phyloP scores from a whole-genome alignment of 2,888 invertebrate genomes.

The Erebia aethiops region DNA sequence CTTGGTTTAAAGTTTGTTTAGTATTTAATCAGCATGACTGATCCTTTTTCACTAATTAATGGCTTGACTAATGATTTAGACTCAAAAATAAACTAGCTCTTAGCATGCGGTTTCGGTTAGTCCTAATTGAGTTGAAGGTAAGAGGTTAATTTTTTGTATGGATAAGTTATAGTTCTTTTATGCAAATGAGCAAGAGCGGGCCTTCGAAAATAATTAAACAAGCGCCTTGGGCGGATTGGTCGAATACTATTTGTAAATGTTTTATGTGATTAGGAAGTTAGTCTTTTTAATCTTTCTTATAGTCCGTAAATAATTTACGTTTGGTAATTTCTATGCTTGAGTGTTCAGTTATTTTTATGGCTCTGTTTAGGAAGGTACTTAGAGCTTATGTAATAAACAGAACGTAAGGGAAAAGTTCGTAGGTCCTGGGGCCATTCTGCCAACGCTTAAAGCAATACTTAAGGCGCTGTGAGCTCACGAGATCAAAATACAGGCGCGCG shows the following conservation, averaged over 20 bases:
- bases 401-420: no score
- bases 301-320: slow-evolving; percentile 46
- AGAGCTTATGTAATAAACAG: no score
- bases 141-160: slow-evolving; percentile 75
- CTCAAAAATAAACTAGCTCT: slow-evolving; percentile 64
- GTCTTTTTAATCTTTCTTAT: slow-evolving; percentile 48
- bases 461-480: no score
- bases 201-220: slow-evolving; percentile 77
- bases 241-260: slow-evolving; percentile 65
- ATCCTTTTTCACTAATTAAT: slow-evolving; percentile 23
- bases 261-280: slow-evolving; percentile 73
- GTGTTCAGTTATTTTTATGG: neutral
- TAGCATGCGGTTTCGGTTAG: slow-evolving; percentile 71
- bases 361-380: neutral
- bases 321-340: slow-evolving; percentile 40
- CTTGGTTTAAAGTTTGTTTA: neutral
- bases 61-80: slow-evolving; percentile 57
- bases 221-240: slow-evolving; percentile 63
- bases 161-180: slow-evolving; percentile 79
- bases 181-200: slow-evolving; percentile 70
- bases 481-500: no score
- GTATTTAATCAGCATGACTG: slow-evolving; percentile 13
- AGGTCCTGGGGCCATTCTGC: no score
- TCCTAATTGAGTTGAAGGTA: slow-evolving; percentile 74
- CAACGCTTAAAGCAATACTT: no score